phyloP scores from a whole-genome alignment of 2,888 invertebrate genomes.

The Drosophila nr. perissopoda region DNA sequence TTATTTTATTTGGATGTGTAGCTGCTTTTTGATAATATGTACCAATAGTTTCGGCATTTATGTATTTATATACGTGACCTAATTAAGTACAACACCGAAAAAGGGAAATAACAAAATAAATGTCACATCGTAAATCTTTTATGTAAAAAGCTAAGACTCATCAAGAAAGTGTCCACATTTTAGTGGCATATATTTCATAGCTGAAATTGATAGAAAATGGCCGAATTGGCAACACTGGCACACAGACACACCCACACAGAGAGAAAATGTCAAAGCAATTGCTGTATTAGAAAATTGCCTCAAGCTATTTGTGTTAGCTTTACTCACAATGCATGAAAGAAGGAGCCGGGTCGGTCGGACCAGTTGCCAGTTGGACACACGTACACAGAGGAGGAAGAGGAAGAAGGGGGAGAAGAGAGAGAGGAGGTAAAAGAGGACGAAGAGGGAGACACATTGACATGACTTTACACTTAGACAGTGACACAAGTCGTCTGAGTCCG shows the following conservation, averaged over 20 bases:
- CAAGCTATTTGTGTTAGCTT: slow-evolving; percentile 34
- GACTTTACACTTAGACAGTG: slow-evolving; percentile 49
- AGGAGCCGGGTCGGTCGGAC: background rate
- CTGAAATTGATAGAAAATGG: background rate
- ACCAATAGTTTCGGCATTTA: background rate
- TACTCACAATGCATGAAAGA: background rate
- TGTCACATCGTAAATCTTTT: background rate
- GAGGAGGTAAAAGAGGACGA: background rate
- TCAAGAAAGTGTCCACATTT: background rate
- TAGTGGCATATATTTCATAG: background rate
- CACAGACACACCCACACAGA: background rate
- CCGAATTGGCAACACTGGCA: background rate
- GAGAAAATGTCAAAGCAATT: slow-evolving; percentile 28
- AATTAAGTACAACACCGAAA: background rate
- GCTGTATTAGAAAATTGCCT: slow-evolving; percentile 42
- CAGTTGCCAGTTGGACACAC: slow-evolving; percentile 1
- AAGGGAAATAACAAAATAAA: background rate
- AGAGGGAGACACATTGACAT: slow-evolving; percentile 39
- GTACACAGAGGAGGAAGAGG: background rate
- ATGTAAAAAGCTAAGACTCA: background rate
- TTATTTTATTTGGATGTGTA: background rate
- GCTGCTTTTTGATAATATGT: background rate
- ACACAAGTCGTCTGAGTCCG: slow-evolving; percentile 23
- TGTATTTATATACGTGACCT: background rate
- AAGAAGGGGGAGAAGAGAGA: background rate